phyloP scores from a whole-genome alignment of 2,113 vertebrate species.

The Catagonus wagneri region DNA sequence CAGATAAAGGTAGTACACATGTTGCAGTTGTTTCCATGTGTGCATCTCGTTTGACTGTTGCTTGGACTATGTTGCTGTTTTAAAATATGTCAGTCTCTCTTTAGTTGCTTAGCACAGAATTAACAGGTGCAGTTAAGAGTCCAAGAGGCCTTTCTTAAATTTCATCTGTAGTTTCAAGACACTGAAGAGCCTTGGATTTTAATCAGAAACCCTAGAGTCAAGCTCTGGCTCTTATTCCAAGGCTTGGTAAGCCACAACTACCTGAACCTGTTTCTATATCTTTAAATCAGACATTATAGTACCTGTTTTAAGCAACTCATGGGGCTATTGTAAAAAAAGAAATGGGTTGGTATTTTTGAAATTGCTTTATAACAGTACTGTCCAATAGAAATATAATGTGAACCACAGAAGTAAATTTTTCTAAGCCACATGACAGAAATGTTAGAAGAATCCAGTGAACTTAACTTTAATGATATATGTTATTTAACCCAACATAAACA shows the following conservation, averaged over 20 bases:
- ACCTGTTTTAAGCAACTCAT: background rate
- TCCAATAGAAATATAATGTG: background rate
- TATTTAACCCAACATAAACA: slow-evolving; percentile 27
- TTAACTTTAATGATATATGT: slow-evolving; percentile 53
- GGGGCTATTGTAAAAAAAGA: background rate
- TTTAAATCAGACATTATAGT: background rate
- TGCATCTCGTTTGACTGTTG: background rate
- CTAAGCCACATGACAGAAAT: background rate
- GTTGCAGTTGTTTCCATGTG: background rate
- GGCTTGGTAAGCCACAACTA: background rate
- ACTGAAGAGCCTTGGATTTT: background rate
- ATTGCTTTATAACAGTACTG: background rate
- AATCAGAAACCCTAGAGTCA: background rate
- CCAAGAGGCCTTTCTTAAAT: background rate
- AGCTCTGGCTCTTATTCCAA: background rate
- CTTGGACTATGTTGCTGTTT: background rate
- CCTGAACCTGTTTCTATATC: background rate
- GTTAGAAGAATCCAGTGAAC: background rate
- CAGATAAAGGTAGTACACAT: background rate
- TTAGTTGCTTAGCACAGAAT: background rate
- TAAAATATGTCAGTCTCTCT: background rate
- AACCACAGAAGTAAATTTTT: background rate
- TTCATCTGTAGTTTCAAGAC: background rate
- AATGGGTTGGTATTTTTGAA: slow-evolving; percentile 13
- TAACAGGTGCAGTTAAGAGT: background rate